Evolutionary conservation across 2,113 vertebrate species (phyloP).

Genomic region (Calonectris borealis): DNA sequence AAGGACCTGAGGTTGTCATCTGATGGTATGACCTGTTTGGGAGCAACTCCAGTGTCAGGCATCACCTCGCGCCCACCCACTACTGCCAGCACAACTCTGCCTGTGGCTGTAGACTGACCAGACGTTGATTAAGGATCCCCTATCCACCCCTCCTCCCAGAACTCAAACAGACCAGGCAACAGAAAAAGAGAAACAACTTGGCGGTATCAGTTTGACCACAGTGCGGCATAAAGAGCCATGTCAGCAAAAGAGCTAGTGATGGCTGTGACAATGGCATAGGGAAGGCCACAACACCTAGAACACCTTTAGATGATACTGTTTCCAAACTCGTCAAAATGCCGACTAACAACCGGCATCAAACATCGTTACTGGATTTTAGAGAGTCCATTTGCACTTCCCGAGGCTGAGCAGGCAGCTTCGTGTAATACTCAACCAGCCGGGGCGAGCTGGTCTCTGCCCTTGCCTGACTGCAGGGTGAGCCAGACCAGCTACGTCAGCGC

Average conservation of each 20-base stretch:
- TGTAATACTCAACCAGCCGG: background rate
- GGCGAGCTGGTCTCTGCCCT: background rate
- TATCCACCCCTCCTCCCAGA: background rate
- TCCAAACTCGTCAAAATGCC: background rate
- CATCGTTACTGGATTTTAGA: background rate
- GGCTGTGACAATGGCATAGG: background rate
- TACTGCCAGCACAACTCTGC: background rate
- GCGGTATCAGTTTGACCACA: background rate
- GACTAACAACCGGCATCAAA: background rate
- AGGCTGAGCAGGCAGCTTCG: background rate
- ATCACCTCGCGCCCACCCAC: background rate
- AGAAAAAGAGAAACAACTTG: too few species aligned
- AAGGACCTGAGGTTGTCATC: background rate
- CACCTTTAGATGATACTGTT: background rate
- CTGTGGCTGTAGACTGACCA: background rate
- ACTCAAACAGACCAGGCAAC: background rate
- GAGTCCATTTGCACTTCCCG: background rate
- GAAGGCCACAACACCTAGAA: background rate
- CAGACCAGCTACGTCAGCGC: background rate
- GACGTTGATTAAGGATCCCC: background rate
- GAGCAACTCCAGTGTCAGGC: background rate
- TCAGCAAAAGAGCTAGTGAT: background rate
- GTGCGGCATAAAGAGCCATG: fast-evolving
- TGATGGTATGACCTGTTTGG: background rate
- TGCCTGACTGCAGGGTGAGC: background rate